A percentile compares a stretch with the other conserved stretches of the same genome.
phyloP scores from a whole-genome alignment of 1,140 invertebrate genomes.

The Limonius californicus region DNA sequence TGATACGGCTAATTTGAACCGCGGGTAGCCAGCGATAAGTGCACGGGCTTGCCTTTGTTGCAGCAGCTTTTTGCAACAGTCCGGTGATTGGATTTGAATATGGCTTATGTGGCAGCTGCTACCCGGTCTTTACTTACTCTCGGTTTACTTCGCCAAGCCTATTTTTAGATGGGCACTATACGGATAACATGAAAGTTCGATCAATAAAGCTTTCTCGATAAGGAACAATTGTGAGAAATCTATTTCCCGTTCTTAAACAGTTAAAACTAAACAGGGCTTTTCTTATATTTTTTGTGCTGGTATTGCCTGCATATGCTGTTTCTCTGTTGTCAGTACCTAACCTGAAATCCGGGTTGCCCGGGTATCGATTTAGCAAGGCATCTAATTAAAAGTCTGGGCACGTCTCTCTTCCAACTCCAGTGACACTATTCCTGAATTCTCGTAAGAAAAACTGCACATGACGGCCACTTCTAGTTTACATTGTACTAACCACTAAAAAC shows the following conservation, averaged over 20 bases:
- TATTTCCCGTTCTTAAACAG: too few relatives aligned
- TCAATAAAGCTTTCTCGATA: too few relatives aligned
- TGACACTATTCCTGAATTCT: slow-evolving; percentile 43
- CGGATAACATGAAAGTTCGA: too few relatives aligned
- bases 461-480: neutral
- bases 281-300: too few relatives aligned
- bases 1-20: slow-evolving; percentile 48
- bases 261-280: too few relatives aligned
- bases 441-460: slow-evolving; percentile 24
- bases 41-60: slow-evolving; percentile 33
- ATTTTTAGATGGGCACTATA: neutral
- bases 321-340: slow-evolving; percentile 10
- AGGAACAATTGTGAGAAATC: too few relatives aligned
- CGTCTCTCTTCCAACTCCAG: slow-evolving; percentile 42
- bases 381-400: slow-evolving; percentile 45
- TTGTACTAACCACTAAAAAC: too few relatives aligned
- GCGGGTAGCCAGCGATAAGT: slow-evolving; percentile 45
- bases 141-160: neutral
- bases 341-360: slow-evolving; percentile 22
- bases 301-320: slow-evolving; percentile 5
- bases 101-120: slow-evolving; percentile 24
- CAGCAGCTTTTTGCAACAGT: slow-evolving; percentile 38
- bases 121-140: slow-evolving; percentile 12
- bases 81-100: slow-evolving; percentile 43
- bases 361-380: slow-evolving; percentile 43